Evolutionary conservation across 2,797 vertebrate species (phyloP), one percentile per base, ranked within the genome.

Genomic region (Pygocentrus nattereri): DNA sequence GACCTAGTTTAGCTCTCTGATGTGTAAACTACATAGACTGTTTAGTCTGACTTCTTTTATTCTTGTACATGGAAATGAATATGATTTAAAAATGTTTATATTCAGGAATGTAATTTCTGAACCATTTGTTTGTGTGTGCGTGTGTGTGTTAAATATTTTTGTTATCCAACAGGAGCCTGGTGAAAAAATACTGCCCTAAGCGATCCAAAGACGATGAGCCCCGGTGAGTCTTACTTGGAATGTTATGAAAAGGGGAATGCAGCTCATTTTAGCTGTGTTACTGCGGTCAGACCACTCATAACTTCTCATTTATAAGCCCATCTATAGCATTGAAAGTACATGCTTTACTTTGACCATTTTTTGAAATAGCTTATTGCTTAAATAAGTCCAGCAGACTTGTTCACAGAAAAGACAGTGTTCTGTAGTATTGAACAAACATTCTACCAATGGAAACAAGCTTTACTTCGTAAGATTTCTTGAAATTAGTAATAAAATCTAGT

Each of bases 141-240:
- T 67, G n/a, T 59, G 27, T 82, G 49, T 47, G 41, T 71, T 74
- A 49, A 84, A 80, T 71, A 27, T 54, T 76, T 73, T 31, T 82
- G 52, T 79, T 76, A 31, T 61, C 34, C 44, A 25, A 77, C 90
- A 99, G 98, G 92, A 97, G 94, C 92, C 90, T 99, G 93, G 97
- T 99, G 77, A 99, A 99, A 94, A 99, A 99, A 89, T 98, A 98
- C 78, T 98, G 96, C 91, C 98, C 97, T 18, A 99, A 99, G 84
- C 97, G 98, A 81, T 93, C 97, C 80, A 99, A 99, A 96, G 98
- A 99, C 64, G 98, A 99, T 80, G 98, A 99, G 74, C 98, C 98
- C 41, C 96, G 98, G 98, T 99, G 94, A 91, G 92, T 25, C 62
- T 0, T 62, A 27, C 21, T 54, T 59, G 25, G 31, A 25, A 44